phyloP scores from a whole-genome alignment of 2,888 invertebrate species.

The Cantharis lateralis region DNA sequence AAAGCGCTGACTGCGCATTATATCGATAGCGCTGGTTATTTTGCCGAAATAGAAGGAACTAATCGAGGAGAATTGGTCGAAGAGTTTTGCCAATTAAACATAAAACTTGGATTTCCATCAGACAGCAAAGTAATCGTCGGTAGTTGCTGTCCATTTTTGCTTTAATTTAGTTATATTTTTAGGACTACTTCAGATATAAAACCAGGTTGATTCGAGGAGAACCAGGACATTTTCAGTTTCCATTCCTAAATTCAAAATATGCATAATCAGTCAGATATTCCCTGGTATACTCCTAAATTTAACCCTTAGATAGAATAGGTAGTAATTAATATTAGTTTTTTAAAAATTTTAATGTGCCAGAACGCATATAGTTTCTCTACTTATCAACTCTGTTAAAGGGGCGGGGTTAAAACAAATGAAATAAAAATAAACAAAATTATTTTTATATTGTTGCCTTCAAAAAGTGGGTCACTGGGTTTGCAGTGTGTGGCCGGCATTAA shows the following conservation, averaged over 20 bases:
- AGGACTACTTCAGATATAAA: slow-evolving; percentile 33
- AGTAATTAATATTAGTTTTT: too few species aligned
- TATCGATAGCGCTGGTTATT: slow-evolving; percentile 70
- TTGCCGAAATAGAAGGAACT: slow-evolving; percentile 69
- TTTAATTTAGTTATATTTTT: not conserved
- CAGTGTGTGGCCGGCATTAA: not conserved
- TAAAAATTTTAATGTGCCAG: too few species aligned
- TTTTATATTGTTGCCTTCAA: too few species aligned
- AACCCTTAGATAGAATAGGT: too few species aligned
- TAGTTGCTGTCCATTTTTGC: not conserved
- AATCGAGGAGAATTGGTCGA: slow-evolving; percentile 65
- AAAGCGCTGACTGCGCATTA: slow-evolving; percentile 86
- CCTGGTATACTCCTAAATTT: not conserved
- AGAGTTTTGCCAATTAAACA: slow-evolving; percentile 59
- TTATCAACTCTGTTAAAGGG: too few species aligned
- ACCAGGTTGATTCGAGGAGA: slow-evolving; percentile 49
- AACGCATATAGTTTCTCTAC: too few species aligned
- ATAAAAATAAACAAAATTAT: too few species aligned
- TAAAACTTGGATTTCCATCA: not conserved
- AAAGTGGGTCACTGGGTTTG: too few species aligned
- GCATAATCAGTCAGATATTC: not conserved
- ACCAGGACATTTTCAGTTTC: slow-evolving; percentile 48
- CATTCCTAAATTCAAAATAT: not conserved
- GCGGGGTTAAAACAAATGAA: too few species aligned
- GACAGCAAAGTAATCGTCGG: not conserved